phyloP scores from a whole-genome alignment of 2,797 vertebrate species.

The Microctenopoma steveboyesi region DNA sequence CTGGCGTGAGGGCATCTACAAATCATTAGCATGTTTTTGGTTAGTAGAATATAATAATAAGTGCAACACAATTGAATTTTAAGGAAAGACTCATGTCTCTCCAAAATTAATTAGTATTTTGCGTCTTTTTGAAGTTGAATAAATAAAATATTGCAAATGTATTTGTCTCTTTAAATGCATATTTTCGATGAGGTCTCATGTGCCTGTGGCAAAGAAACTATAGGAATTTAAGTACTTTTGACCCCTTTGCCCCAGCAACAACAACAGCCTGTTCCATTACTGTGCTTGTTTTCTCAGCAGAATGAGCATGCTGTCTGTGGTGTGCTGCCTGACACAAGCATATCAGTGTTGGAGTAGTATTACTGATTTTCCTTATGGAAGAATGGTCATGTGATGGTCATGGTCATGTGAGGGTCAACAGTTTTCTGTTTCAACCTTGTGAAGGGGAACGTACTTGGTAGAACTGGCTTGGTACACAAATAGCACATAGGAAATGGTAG shows the following conservation, averaged over 20 bases:
- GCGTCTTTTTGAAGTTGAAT: neutral
- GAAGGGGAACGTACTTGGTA: conserved; percentile 21
- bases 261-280: conserved; percentile 27
- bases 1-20: conserved; percentile 92
- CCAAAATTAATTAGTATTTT: neutral
- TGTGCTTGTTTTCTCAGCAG: conserved; percentile 38
- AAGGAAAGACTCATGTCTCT: neutral
- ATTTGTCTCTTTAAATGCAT: neutral
- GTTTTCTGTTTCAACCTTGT: conserved; percentile 52
- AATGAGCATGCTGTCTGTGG: conserved; percentile 17
- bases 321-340: conserved; percentile 13
- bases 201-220: neutral
- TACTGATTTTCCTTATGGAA: conserved; percentile 30
- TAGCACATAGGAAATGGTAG: conserved; percentile 44
- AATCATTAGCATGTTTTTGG: conserved; percentile 18
- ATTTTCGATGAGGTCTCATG: neutral
- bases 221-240: conserved; percentile 22
- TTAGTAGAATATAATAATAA: neutral
- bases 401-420: conserved; percentile 43
- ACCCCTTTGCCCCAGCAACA: conserved; percentile 30
- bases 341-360: conserved; percentile 21
- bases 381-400: conserved; percentile 29
- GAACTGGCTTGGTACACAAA: conserved; percentile 38
- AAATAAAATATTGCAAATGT: neutral
- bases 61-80: neutral